Base-by-base conservation (phyloP, 2,113 vertebrate species). In the Perognathus longimembris region DNA sequence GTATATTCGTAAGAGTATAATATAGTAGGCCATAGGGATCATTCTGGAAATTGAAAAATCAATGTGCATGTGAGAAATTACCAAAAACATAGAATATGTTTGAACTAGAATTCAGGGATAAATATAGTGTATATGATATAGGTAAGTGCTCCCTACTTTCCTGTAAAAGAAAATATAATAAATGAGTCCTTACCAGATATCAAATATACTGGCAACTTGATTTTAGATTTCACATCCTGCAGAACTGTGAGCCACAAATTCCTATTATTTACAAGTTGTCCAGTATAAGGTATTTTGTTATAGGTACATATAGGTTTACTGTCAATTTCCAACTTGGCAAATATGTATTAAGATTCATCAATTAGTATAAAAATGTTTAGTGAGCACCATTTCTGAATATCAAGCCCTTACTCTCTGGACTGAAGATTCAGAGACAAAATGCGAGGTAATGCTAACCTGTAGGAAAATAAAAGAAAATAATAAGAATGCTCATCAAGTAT, bases 381-480 rank as follows among this genome's bases (percentile, higher is more conserved):
- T 90, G 32, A 70, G 42, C n/a, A 89, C 22, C 34, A n/a, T 57
- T 45, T 8, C 4, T 70, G 54, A 89, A 34, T 63, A 84, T 42
- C 7, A 59, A 59, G 14, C 22, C 24, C 34, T 7, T 89, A 74
- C 70, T 82, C 66, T 67, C 2, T 36, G 38, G 64, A 42, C 71
- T 90, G 34, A 89, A 9, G 50, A 80, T 61, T 34, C 4, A 94
- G 18, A 59, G 11, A 69, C 81, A 67, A 75, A n/a, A n/a, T n/a
- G n/a, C n/a, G n/a, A n/a, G n/a, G n/a, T n/a, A n/a, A n/a, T n/a
- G n/a, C n/a, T n/a, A n/a, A n/a, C n/a, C n/a, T n/a, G n/a, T n/a
- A n/a, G n/a, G n/a, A n/a, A 87, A 87, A 85, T 73, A 61, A 84
- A 54, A 54, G 54, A 82, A 94, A 93, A 75, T 26, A 66, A 64